Base-by-base conservation (phyloP, 2,888 invertebrate genomes). In the Polylopha cassiicola region DNA sequence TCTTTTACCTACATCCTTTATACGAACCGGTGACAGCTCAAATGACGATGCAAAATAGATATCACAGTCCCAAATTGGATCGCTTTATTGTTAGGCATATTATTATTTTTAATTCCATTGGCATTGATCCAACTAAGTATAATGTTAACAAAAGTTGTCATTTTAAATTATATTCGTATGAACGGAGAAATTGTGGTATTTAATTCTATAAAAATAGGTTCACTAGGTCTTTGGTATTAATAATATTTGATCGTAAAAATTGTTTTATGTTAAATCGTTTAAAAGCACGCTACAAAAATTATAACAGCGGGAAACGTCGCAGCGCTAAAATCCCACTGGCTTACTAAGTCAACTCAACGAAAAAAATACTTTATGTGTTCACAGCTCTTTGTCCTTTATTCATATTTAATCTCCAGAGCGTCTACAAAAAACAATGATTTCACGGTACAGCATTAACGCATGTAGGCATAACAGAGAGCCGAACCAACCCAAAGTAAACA, bases 381-480 rank as follows among this genome's bases (percentile, higher is more conserved):
- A 65, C 69, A 65, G 61, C 61, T 71, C 73, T 73, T 75, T 75
- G 76, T 76, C 78, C 77, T 78, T 78, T 78, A 78, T 81, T 80
- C 77, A 77, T 84, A 78, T 82, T 82, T 82, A 80, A 81, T 81
- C 79, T 82, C 62, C 67, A 50, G 51, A 69, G 67, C 64, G 69
- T 69, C 66, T 72, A 79, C 73, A 82, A 82, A 84, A 84, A 84
- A 81, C 79, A 79, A 80, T 75, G 73, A 85, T 84, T 85, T 85
- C 79, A 85, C 84, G 84, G 79, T 78, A 73, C 73, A 74, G 81
- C 76, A 80, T 82, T 81, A 82, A 80, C 78, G 78, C 82, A 73
- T 81, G 82, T 81, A 81, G 78, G 79, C 82, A 80, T 79, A 80
- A 80, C 81, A 76, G 71, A 78, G 68, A 73, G 72, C 55, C 67